Evolutionary conservation across 2,888 invertebrate species (phyloP).

Genomic region (Leistus spinibarbis): DNA sequence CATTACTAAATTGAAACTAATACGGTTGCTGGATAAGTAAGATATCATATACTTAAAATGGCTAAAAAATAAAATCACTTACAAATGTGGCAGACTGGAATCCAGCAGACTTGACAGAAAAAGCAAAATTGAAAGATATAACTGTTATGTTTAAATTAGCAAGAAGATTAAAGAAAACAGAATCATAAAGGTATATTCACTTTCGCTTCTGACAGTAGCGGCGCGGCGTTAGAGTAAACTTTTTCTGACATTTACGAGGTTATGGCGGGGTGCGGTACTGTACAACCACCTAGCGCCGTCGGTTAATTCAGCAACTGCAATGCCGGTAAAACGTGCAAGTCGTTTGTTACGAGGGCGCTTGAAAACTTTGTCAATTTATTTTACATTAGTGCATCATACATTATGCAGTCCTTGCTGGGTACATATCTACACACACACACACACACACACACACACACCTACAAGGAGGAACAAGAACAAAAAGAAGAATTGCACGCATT

Average conservation of each 20-base stretch:
- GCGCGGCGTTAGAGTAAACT: background rate
- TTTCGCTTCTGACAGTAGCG: background rate
- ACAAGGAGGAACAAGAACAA: background rate
- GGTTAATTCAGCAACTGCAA: conserved; percentile 34
- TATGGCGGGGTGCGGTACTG: background rate
- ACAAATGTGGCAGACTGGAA: too few species aligned
- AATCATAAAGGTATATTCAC: conserved; percentile 7
- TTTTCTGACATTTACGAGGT: background rate
- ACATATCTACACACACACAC: too few species aligned
- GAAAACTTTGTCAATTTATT: conserved; percentile 40
- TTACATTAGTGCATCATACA: conserved; percentile 40
- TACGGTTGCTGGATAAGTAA: too few species aligned
- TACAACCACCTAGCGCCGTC: conserved; percentile 12
- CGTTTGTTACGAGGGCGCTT: conserved; percentile 36
- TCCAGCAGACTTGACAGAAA: too few species aligned
- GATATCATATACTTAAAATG: too few species aligned
- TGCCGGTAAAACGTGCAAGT: conserved; percentile 38
- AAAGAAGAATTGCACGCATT: background rate
- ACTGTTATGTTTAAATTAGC: background rate
- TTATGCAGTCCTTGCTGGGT: conserved; percentile 24
- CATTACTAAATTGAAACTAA: too few species aligned
- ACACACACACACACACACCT: too few species aligned
- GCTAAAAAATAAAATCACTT: too few species aligned
- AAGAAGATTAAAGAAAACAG: background rate
- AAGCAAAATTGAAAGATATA: too few species aligned